Evolutionary conservation across 2,113 vertebrate genomes (phyloP).

Genomic region (Aythya baeri): DNA sequence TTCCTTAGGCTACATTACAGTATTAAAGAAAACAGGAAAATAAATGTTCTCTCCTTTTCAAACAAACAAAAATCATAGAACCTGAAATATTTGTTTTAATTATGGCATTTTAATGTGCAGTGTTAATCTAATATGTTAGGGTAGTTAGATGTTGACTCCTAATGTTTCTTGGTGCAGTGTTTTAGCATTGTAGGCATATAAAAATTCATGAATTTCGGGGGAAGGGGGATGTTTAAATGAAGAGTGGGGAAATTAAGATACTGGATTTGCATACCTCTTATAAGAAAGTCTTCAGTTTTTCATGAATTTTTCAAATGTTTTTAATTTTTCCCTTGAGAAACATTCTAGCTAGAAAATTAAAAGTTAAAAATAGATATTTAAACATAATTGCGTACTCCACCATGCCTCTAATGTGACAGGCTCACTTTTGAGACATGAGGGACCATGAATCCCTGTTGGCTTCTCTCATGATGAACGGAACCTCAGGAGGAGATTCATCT

Average conservation of each 20-base stretch:
- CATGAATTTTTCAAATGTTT: background rate
- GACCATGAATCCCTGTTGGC: background rate
- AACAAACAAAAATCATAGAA: background rate
- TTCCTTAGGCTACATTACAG: background rate
- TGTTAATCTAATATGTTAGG: background rate
- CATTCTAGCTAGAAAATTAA: background rate
- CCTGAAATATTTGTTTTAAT: background rate
- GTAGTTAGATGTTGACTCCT: background rate
- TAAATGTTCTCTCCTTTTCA: background rate
- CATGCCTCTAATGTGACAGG: rapidly evolving
- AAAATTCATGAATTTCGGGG: background rate
- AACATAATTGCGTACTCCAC: background rate
- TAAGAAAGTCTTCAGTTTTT: background rate
- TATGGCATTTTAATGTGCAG: background rate
- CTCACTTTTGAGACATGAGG: rapidly evolving
- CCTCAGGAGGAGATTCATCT: background rate
- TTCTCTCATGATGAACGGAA: background rate
- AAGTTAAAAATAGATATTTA: background rate
- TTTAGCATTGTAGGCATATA: background rate
- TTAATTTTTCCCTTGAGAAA: background rate
- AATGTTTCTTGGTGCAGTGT: background rate
- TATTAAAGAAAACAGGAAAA: background rate
- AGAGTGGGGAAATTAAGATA: background rate
- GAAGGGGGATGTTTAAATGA: background rate
- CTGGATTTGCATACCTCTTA: background rate